Evolutionary conservation across 2,888 invertebrate genomes (phyloP), one percentile per base, ranked within the genome.

Genomic region (Ophioninae sp.): DNA sequence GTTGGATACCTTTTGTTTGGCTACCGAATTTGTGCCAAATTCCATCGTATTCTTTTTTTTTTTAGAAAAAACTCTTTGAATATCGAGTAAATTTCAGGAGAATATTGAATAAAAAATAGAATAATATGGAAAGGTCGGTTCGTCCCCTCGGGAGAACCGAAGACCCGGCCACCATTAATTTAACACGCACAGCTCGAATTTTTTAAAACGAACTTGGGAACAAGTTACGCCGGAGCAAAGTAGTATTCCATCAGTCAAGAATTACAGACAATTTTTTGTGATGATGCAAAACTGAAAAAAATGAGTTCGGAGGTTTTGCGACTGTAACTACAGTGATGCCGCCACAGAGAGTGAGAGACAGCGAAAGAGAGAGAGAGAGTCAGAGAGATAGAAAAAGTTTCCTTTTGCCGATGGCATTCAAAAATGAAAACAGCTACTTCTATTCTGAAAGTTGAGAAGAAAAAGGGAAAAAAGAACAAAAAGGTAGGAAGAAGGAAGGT

Each of bases 181-280:
- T 41, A 68, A 23, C 67, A 69, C 41, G 56, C 56, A 65, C 51
- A 6, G 13, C 39, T 77, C 30, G 10, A 79, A 73, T 80, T 77
- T 65, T 83, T 68, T 73, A 64, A 20, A 64, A 37, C 69, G 65
- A 58, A 22, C 20, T 56, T 69, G 37, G 23, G 81, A 59, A 74
- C 83, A 81, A 83, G 83, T 83, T 83, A 83, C 83, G 81, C 81
- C 74, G 69, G 78, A 81, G 79, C 81, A 86, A 85, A 85, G 81
- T 84, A 83, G 78, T 83, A 86, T 86, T 86, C 85, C 86, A 86
- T 86, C 86, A 85, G 86, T 85, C 79, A 82, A 79, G 84, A 86
- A 86, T 86, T 86, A 86, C 84, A 69, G 68, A 81, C 85, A 86
- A 85, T 86, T 84, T 79, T 79, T 13, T 44, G 67, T 22, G 64